Conservation (phyloP, 2,888 invertebrate species). For the Phragmatobia fuliginosa region DNA sequence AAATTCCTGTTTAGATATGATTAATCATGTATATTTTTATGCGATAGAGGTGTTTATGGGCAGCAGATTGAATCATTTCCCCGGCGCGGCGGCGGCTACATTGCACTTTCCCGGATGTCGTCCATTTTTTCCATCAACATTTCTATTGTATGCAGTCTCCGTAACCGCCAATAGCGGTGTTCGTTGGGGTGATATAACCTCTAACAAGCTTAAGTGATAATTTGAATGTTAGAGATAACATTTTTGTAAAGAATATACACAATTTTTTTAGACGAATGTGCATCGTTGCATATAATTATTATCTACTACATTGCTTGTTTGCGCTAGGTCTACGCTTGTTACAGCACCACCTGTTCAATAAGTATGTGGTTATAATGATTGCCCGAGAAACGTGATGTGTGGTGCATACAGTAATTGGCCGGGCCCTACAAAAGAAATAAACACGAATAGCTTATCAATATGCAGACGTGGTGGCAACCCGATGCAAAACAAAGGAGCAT, state of each 20-base stretch:
- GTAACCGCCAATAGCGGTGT: conserved; percentile 59
- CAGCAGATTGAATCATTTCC: conserved; percentile 60
- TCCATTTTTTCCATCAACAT: conserved; percentile 64
- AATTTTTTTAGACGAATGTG: conserved; percentile 24
- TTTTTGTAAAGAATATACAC: conserved; percentile 26
- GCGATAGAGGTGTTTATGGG: conserved; percentile 45
- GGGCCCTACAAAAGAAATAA: conserved; percentile 38
- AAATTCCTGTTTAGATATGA: conserved; percentile 29
- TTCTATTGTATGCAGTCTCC: conserved; percentile 64
- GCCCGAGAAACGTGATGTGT: neutral
- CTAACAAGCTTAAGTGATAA: conserved; percentile 59
- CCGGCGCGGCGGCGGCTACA: conserved; percentile 51
- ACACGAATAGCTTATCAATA: conserved; percentile 64
- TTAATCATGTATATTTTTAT: conserved; percentile 49
- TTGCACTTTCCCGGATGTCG: conserved; percentile 74
- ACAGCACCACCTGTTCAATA: neutral
- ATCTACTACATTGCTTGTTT: neutral
- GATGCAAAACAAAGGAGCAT: conserved; percentile 81
- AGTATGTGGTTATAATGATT: neutral
- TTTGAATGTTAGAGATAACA: conserved; percentile 54
- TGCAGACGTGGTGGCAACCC: conserved; percentile 75
- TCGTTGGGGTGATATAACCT: conserved; percentile 61
- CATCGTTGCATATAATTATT: neutral
- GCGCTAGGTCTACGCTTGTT: neutral
- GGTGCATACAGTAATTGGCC: conserved; percentile 2